Conservation (phyloP, 1,140 invertebrate species). For the Semibalanus balanoides region DNA sequence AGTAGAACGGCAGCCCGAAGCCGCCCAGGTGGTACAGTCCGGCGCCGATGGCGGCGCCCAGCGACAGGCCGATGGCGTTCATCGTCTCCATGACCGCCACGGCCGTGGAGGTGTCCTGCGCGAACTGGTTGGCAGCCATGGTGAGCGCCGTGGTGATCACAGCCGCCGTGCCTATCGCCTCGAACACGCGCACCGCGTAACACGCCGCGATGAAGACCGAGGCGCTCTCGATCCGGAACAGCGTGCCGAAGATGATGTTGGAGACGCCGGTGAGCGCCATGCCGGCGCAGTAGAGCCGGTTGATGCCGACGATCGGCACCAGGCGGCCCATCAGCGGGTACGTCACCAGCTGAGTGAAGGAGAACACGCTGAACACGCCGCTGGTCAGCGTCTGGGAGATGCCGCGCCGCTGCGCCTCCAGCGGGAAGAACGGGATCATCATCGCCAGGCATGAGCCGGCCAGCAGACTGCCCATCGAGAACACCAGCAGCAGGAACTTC, state of each 20-base stretch:
- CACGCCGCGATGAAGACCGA: constrained; percentile 35
- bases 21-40: constrained; percentile 36
- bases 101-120: constrained; percentile 35
- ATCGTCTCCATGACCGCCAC: constrained; percentile 27
- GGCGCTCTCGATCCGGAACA: constrained; percentile 37
- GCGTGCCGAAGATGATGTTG: constrained; percentile 27
- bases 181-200: constrained; percentile 38
- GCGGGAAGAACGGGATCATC: constrained; percentile 31
- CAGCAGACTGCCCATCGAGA: constrained; percentile 14
- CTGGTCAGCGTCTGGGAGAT: constrained; percentile 22
- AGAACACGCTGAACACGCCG: constrained; percentile 25
- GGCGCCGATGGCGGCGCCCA: constrained; percentile 35
- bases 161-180: constrained; percentile 38
- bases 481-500: background rate
- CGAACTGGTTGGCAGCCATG: constrained; percentile 36
- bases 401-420: constrained; percentile 30
- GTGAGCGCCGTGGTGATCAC: constrained; percentile 43
- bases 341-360: constrained; percentile 21
- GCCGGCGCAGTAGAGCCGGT: constrained; percentile 30
- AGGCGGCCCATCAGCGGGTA: constrained; percentile 33
- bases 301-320: constrained; percentile 37
- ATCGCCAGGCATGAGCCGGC: constrained; percentile 32
- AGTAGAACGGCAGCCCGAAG: constrained; percentile 40
- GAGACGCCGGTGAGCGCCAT: constrained; percentile 32
- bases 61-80: constrained; percentile 38